Evolutionary conservation across 2,113 vertebrate species (phyloP), one percentile per base, ranked within the genome.

Genomic region (Paramormyrops kingsleyae): DNA sequence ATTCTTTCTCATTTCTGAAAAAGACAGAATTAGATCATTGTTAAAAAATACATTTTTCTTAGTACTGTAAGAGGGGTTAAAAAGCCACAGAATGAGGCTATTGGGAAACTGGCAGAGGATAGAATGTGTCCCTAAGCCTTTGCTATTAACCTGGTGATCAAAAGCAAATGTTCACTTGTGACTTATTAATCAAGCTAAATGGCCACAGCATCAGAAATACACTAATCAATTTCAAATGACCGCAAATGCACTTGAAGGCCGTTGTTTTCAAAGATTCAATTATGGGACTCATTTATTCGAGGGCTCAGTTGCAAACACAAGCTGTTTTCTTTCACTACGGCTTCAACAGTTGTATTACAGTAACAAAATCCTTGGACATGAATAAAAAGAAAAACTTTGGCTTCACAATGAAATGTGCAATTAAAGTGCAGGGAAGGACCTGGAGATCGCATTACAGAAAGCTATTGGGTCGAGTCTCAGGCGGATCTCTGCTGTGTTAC

Each of bases 251-350:
- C 59, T 74, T 87, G 83, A 87, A 90, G 84, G 56, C 84, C 49
- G 8, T n/a, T 87, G 53, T 90, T 87, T 62, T 50, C 84, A 87
- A 52, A 56, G 89, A 90, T 74, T 77, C 87, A 87, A 87, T 90
- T 90, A 90, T 47, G 86, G 89, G 89, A 85, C 66, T 87, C 66
- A 80, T 87, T 90, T 87, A 62, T 62, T 87, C n/a, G 66, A 87
- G 66, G 89, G 50, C 85, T 87, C 47, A 80, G 49, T 66, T 80
- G 85, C 84, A 87, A 87, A 87, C 66, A 53, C 47, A n/a, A 87
- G 21, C 47, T 59, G 42, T 44, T 59, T 90, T 44, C 66, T 77
- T 70, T 77, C 66, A 87, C 44, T 77, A 87, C 0, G 27, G 31
- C 53, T 87, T 49, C 66, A 52, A 27, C 85, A 90, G 52, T 59